Evolutionary conservation across 2,113 vertebrate genomes (phyloP), one percentile per base, ranked within the genome.

Genomic region (Semnornis frantzii): DNA sequence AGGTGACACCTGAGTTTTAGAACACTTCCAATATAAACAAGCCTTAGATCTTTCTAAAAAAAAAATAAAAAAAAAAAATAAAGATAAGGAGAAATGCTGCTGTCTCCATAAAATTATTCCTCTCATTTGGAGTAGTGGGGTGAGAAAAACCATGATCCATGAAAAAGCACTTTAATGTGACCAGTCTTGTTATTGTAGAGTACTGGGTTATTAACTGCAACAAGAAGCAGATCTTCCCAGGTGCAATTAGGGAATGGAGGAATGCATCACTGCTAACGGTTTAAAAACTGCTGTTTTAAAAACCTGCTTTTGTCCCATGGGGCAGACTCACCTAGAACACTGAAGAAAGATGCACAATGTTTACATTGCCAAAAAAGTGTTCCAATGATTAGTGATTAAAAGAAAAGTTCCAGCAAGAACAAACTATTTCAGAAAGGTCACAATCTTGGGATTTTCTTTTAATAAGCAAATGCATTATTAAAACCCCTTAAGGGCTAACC

Each of bases 341-440:
- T 68, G 37, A 48, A 89, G 60, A 87, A 89, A 93, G 77, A 95
- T 86, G 74, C 68, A 80, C 12, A 64, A 80, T 55, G 71, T 64
- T 88, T 80, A 94, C n/a, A 44, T 85, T 96, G 88, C 80, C 87
- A 92, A 93, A 77, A 95, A 82, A 74, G 93, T 70, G 85, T 88
- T 80, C 92, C 39, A 82, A 85, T 92, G 71, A 92, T 74, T 83
- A 79, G 78, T 65, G 91, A 96, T 91, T 94, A 96, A 96, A 97
- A 96, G 63, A 58, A 85, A 97, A 93, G 52, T 93, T 94, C 84
- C 91, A 90, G 59, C 80, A 95, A 94, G 60, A n/a, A 50, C 31
- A 90, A 94, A 93, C 65, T 94, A 80, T 63, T 95, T 96, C 65
- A 84, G 68, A 96, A 94, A 91, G 91, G 92, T 96, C 94, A 97